phyloP scores from a whole-genome alignment of 1,140 invertebrate species.

The Formica selysi region DNA sequence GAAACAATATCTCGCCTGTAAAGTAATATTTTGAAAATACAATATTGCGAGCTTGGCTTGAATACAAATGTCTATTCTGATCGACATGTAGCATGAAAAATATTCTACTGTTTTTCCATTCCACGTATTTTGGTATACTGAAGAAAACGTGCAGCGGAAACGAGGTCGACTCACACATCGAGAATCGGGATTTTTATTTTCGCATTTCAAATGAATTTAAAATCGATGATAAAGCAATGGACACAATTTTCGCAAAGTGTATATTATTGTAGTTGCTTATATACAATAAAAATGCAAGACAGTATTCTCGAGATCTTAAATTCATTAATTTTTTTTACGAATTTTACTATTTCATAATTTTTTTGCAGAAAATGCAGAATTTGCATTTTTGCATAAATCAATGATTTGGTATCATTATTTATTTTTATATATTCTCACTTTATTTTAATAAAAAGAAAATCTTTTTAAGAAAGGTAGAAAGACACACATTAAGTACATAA shows the following conservation, averaged over 20 bases:
- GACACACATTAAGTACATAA: too few relatives aligned
- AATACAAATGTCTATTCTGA: constrained; percentile 59
- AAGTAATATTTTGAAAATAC: constrained; percentile 60
- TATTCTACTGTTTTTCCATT: constrained; percentile 59
- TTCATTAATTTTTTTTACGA: background rate
- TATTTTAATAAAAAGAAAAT: too few relatives aligned
- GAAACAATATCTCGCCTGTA: constrained; percentile 43
- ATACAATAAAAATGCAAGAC: constrained; percentile 1
- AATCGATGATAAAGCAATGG: constrained; percentile 25
- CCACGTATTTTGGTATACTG: constrained; percentile 51
- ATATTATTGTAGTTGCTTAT: background rate
- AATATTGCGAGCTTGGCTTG: constrained; percentile 33
- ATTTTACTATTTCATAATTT: background rate
- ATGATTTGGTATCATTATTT: background rate
- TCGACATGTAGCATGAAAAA: constrained; percentile 62
- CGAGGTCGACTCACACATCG: constrained; percentile 37
- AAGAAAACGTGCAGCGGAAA: constrained; percentile 49
- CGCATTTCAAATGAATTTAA: constrained; percentile 31
- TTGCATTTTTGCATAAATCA: background rate
- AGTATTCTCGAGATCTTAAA: constrained; percentile 13
- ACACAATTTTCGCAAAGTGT: background rate
- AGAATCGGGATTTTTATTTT: constrained; percentile 49
- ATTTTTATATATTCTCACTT: background rate
- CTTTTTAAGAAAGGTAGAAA: too few relatives aligned
- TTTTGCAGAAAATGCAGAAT: background rate